Conservation (phyloP, 2,797 vertebrate genomes). For the Pantherophis vulpinus region DNA sequence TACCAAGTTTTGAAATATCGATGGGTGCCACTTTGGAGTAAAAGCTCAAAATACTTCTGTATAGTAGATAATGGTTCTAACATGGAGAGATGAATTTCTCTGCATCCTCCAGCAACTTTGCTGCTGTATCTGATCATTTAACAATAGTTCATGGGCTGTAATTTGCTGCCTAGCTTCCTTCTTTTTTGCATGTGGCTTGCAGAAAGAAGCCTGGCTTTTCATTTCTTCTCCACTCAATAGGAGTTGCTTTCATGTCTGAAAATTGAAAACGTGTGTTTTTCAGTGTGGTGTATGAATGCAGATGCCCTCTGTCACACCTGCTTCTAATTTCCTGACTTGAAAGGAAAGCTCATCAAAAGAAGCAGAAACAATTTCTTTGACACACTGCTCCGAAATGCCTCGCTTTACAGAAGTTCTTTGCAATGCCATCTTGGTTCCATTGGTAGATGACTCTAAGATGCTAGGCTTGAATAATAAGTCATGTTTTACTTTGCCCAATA, state of each 20-base stretch:
- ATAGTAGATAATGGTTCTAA: neutral
- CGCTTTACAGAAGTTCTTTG: constrained; percentile 59
- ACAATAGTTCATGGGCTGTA: constrained; percentile 43
- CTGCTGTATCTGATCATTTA: constrained; percentile 60
- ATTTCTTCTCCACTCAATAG: constrained; percentile 79
- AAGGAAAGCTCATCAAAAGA: constrained; percentile 93
- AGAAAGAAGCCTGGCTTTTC: constrained; percentile 73
- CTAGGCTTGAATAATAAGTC: constrained; percentile 60
- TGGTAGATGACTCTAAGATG: constrained; percentile 55
- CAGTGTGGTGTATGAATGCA: constrained; percentile 81
- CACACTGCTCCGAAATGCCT: constrained; percentile 74
- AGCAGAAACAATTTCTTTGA: constrained; percentile 88
- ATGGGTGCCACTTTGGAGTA: constrained; percentile 21
- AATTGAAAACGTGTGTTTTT: constrained; percentile 83
- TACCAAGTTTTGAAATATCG: neutral
- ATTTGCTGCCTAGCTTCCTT: constrained; percentile 22
- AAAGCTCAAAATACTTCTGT: neutral
- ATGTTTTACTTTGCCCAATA: constrained; percentile 50
- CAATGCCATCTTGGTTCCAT: constrained; percentile 65
- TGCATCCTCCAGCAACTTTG: neutral
- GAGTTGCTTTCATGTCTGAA: constrained; percentile 89
- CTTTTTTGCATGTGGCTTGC: constrained; percentile 74
- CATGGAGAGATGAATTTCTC: constrained; percentile 38
- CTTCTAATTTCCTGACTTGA: constrained; percentile 97
- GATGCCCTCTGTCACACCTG: constrained; percentile 92